Evolutionary conservation across 1,140 invertebrate genomes (phyloP), one percentile per base, ranked within the genome.

Genomic region (Galendromus occidentalis): DNA sequence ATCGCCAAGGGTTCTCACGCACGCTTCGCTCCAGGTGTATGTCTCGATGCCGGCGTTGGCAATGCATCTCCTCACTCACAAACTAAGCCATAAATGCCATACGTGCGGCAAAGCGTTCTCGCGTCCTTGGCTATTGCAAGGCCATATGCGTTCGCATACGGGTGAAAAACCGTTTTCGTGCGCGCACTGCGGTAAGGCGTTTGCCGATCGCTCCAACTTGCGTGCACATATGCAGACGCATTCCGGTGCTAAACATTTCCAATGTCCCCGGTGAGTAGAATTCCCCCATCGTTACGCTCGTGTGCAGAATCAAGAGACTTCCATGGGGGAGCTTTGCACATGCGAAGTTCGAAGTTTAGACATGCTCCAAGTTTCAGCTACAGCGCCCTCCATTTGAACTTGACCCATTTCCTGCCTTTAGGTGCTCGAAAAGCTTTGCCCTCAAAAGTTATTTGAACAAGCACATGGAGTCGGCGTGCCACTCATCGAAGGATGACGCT

Each of bases 211-310:
- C 39, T 95, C 91, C 65, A 99, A 99, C 75, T 79, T 99, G 14
- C 80, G 91, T 0, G 95, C 95, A 0, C 95, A 98, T 81, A 97
- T 98, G 92, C 93, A 98, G 76, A 98, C 94, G 0, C 94, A 98
- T 76, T 94, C 91, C 14, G 81, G 86, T 2, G 88, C 91, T 73
- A 98, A 98, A 78, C 91, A 94, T 74, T 96, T 90, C 78, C 85
- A 86, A 73, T 98, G 95, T 75, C 81, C 85, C 68, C 81, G 88
- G 55, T 59, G 33, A 25, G 51, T 22, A 17, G 14, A n/a, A n/a
- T n/a, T n/a, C n/a, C n/a, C n/a, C n/a, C n/a, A n/a, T n/a, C n/a
- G n/a, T n/a, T n/a, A n/a, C n/a, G n/a, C n/a, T n/a, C n/a, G n/a
- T n/a, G n/a, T n/a, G n/a, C n/a, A n/a, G n/a, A n/a, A n/a, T n/a